Conservation (phyloP, 37 sponge, comb jelly and placozoan species). For the Oscarella lobularis region DNA sequence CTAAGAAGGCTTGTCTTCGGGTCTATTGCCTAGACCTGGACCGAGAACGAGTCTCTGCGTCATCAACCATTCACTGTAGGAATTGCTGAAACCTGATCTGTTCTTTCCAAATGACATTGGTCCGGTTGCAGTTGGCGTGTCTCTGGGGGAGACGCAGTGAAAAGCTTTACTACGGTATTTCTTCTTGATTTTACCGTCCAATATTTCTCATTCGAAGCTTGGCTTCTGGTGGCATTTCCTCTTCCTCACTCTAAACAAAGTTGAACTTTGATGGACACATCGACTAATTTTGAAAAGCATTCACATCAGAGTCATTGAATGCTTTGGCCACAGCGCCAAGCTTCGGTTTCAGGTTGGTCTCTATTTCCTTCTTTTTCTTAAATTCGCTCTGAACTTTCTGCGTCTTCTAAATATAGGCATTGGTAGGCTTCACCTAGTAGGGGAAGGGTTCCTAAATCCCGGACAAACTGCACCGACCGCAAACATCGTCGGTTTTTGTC, state of each 20-base stretch:
- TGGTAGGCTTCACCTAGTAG: no score
- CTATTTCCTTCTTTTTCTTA: neutral
- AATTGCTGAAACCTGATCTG: conserved; percentile 15
- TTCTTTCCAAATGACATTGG: conserved; percentile 41
- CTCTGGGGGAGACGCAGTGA: no score
- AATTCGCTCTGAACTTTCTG: neutral
- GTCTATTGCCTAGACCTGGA: neutral
- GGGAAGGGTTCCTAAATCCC: no score
- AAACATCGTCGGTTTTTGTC: no score
- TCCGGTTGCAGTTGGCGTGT: conserved; percentile 10
- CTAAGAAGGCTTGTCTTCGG: neutral
- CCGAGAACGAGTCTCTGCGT: neutral
- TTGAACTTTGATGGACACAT: no score
- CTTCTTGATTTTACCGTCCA: conserved; percentile 30
- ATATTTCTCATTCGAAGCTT: conserved; percentile 60
- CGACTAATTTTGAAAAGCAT: no score
- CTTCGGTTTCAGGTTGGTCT: neutral
- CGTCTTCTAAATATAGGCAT: neutral
- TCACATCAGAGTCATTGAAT: neutral
- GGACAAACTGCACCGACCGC: no score
- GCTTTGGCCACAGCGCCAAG: neutral
- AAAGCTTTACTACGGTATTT: neutral
- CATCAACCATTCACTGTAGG: neutral
- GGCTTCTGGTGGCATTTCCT: conserved; percentile 67
- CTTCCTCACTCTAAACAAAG: conserved; percentile 53